A percentile compares a stretch with the other conserved stretches of the same genome.
These are phyloP conservation scores for Florisuga fusca DNA, from an alignment of 2,797 vertebrate species.

Conservation along the genomic window DNA sequence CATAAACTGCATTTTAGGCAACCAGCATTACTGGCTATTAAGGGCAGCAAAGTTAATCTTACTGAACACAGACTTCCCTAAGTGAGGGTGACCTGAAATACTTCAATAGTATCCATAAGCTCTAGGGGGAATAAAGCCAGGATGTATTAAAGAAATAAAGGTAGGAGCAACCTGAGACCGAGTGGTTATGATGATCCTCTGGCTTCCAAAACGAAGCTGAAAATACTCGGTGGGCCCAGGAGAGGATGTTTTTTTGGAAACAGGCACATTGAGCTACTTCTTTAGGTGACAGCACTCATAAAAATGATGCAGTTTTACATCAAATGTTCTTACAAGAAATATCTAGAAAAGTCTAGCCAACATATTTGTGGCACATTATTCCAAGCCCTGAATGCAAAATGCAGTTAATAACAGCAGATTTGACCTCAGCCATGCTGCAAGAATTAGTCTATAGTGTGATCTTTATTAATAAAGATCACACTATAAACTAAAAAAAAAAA, in stretches of 20 bases:
- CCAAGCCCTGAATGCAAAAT: not conserved
- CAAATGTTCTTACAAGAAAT: not conserved
- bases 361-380: not conserved
- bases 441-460: not conserved
- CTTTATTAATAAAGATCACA: constrained; percentile 47
- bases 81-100: constrained; percentile 5
- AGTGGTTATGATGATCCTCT: not conserved
- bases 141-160: not conserved
- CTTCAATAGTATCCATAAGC: not conserved
- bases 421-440: not conserved
- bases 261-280: not conserved
- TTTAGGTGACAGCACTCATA: not conserved
- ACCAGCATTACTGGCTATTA: not conserved
- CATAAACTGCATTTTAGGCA: constrained; percentile 37
- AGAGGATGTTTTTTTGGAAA: not conserved
- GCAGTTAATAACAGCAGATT: not conserved
- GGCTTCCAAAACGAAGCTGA: not conserved
- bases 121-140: not conserved
- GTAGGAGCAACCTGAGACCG: not conserved
- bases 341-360: not conserved
- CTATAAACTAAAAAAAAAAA: too few relatives aligned
- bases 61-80: not conserved
- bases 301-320: not conserved
- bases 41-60: constrained; percentile 47
- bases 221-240: not conserved